phyloP scores from a whole-genome alignment of 1,140 invertebrate species.

The Plectus sambesii region DNA sequence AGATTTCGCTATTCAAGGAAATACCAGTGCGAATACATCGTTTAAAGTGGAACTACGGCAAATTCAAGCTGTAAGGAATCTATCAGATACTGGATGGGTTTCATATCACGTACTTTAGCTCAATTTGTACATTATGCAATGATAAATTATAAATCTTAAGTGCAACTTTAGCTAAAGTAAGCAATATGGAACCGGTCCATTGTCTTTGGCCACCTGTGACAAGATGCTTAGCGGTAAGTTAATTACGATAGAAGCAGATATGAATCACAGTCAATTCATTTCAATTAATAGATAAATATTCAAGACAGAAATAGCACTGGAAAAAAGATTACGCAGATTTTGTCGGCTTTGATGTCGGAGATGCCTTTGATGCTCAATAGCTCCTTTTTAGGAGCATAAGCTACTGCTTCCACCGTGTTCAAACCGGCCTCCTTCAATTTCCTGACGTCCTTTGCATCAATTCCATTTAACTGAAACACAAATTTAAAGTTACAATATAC shows the following conservation, averaged over 20 bases:
- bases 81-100: too few species aligned
- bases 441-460: conserved; percentile 64
- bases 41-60: too few species aligned
- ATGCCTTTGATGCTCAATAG: conserved; percentile 85
- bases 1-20: too few species aligned
- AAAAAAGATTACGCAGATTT: conserved; percentile 60
- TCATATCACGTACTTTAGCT: too few species aligned
- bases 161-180: too few species aligned
- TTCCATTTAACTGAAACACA: conserved; percentile 28
- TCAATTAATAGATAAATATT: conserved; percentile 17
- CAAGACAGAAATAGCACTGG: conserved; percentile 3
- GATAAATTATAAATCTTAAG: too few species aligned
- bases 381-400: conserved; percentile 82
- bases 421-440: conserved; percentile 83
- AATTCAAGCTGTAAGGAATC: too few species aligned
- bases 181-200: too few species aligned
- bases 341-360: conserved; percentile 91
- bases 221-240: too few species aligned
- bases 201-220: too few species aligned
- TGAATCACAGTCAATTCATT: conserved; percentile 14
- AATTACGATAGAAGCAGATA: neutral
- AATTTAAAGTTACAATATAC: neutral
- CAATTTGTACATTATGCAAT: too few species aligned
- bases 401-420: conserved; percentile 86
- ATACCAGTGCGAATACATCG: too few species aligned